phyloP scores from a whole-genome alignment of 2,113 vertebrate species.

The Nerophis ophidion region DNA sequence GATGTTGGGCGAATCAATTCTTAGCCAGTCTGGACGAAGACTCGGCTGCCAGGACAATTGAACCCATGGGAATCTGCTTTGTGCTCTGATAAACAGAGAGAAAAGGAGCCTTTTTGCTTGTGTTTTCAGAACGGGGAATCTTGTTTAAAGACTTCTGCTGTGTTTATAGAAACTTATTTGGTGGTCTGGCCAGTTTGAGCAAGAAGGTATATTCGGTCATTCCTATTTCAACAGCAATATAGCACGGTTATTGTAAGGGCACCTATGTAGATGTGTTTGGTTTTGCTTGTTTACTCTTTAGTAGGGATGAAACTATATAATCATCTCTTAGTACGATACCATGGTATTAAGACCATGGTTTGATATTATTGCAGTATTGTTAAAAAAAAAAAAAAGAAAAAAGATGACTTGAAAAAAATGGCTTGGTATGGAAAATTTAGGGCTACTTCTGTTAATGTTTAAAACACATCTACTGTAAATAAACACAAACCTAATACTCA shows the following conservation, averaged over 20 bases:
- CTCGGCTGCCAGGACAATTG: constrained; percentile 48
- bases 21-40: constrained; percentile 29
- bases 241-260: neutral
- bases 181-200: neutral
- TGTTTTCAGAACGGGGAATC: constrained; percentile 12
- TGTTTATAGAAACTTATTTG: constrained; percentile 8
- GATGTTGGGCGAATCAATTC: constrained; percentile 31
- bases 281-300: neutral
- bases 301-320: no score
- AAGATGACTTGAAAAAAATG: no score
- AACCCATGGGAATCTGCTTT: constrained; percentile 46
- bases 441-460: no score
- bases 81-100: constrained; percentile 53
- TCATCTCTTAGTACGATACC: no score
- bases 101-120: constrained; percentile 23
- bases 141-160: constrained; percentile 10
- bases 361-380: no score
- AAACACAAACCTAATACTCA: no score
- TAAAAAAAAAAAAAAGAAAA: no score
- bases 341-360: no score
- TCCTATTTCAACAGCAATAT: neutral
- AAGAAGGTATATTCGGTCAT: neutral
- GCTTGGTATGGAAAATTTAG: no score
- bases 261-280: neutral
- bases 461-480: no score